Conservation (phyloP, 2,888 invertebrate genomes). For the Nemurella pictetii region DNA sequence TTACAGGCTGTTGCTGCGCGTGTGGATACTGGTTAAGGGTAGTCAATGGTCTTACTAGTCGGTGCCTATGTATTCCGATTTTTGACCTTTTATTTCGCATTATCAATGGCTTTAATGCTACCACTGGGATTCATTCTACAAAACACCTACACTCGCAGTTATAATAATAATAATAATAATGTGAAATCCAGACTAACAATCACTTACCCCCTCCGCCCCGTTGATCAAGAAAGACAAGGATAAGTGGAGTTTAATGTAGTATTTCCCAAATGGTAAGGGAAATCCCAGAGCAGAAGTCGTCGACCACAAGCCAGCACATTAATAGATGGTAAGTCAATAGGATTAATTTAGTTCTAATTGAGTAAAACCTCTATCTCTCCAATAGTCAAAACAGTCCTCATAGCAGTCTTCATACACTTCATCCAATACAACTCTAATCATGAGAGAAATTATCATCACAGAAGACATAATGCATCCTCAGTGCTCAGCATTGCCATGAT, state of each 20-base stretch:
- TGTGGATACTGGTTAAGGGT: no score
- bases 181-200: no score
- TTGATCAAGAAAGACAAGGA: not conserved
- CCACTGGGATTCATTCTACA: no score
- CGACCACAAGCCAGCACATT: not conserved
- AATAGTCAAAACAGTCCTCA: not conserved
- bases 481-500: not conserved
- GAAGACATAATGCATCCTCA: not conserved
- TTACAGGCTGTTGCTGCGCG: no score
- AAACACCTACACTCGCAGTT: no score
- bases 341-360: not conserved
- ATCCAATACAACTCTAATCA: not conserved
- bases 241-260: not conserved
- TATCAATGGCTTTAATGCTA: no score
- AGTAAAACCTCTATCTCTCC: not conserved
- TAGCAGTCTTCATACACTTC: no score
- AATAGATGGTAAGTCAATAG: not conserved
- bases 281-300: not conserved
- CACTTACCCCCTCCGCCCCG: no score
- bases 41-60: no score
- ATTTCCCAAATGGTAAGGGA: not conserved
- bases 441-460: not conserved
- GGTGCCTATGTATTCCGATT: no score
- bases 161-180: no score
- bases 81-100: no score